phyloP scores from a whole-genome alignment of 2,113 vertebrate species.

The Hystrix brachyura region DNA sequence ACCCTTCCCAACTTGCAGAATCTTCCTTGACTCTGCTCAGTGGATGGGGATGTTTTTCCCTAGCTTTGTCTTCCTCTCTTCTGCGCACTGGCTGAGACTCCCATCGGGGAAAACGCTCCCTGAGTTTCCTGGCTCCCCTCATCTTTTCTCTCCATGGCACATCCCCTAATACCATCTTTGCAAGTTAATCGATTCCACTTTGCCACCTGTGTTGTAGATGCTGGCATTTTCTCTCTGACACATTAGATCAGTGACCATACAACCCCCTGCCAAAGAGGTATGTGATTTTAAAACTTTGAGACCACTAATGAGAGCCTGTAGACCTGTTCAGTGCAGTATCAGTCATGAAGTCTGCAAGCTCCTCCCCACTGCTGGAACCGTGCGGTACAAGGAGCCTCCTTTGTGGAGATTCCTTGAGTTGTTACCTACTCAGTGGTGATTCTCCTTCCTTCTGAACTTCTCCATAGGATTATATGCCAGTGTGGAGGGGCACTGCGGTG shows the following conservation, averaged over 20 bases:
- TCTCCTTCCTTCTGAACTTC: slow-evolving; percentile 8
- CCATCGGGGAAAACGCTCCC: not conserved
- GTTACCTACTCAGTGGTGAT: not conserved
- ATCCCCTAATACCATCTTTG: not conserved
- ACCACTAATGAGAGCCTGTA: not conserved
- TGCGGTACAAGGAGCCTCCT: not conserved
- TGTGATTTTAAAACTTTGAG: not conserved
- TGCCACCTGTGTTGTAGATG: not conserved
- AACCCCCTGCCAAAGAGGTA: not conserved
- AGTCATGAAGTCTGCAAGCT: not conserved
- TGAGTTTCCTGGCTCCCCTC: not conserved
- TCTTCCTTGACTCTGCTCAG: not conserved
- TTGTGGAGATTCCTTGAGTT: not conserved
- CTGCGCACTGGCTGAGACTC: not conserved
- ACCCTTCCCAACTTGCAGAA: not conserved
- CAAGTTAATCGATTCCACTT: not conserved
- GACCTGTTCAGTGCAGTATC: not conserved
- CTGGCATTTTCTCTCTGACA: not conserved
- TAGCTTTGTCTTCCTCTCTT: not conserved
- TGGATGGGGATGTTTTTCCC: rapidly evolving
- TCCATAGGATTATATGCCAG: not conserved
- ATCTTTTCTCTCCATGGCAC: not conserved
- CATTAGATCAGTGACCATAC: not conserved
- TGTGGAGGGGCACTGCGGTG: not conserved
- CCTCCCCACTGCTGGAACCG: not conserved